phyloP scores from a whole-genome alignment of 2,113 vertebrate genomes.

The Madoqua kirkii region DNA sequence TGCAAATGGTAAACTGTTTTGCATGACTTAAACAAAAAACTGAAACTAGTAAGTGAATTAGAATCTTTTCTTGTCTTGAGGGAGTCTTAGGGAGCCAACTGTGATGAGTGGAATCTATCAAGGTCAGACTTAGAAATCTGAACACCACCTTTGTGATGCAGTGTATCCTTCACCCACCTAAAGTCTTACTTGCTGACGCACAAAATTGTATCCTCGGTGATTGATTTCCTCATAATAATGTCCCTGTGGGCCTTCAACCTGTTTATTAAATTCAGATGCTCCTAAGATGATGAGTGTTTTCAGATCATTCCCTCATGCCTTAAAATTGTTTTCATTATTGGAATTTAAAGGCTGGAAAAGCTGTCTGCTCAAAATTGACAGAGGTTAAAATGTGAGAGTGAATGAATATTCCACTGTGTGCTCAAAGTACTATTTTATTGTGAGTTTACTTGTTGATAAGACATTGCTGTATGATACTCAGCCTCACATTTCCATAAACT shows the following conservation, averaged over 20 bases:
- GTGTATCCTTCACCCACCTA: not conserved
- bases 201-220: not conserved
- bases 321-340: not conserved
- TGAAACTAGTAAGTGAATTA: not conserved
- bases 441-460: not conserved
- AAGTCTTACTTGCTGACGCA: not conserved
- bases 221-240: not conserved
- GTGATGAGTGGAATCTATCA: not conserved
- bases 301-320: not conserved
- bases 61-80: not conserved
- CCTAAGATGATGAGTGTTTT: not conserved
- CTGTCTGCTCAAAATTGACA: not conserved
- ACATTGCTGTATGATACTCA: not conserved
- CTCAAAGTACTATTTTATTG: not conserved
- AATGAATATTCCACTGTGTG: not conserved
- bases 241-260: not conserved
- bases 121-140: not conserved
- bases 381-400: not conserved
- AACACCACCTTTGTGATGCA: not conserved
- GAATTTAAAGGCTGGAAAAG: not conserved
- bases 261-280: not conserved
- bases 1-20: not conserved
- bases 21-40: not conserved
- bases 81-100: not conserved
- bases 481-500: not conserved